Evolutionary conservation across 1,140 invertebrate species (phyloP).

Genomic region (Lepidurus packardi): DNA sequence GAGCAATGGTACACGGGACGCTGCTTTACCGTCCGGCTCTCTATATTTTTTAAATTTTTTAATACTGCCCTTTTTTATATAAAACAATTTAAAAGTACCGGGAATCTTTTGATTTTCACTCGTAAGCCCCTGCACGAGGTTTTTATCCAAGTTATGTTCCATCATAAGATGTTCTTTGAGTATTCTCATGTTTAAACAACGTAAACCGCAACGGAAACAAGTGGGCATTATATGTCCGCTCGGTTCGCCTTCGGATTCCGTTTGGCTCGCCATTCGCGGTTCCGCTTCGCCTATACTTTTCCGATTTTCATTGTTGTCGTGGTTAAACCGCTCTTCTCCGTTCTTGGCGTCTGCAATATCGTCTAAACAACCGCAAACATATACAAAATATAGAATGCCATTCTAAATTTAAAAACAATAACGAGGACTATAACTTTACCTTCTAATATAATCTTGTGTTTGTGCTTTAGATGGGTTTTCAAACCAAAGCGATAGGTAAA

Average conservation of each 20-base stretch:
- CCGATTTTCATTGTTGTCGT: background rate
- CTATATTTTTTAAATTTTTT: background rate
- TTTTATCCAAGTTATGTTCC: background rate
- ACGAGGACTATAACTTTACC: background rate
- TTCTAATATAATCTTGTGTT: background rate
- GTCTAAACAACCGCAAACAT: background rate
- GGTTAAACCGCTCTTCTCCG: background rate
- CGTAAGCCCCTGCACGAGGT: background rate
- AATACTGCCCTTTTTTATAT: background rate
- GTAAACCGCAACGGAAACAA: background rate
- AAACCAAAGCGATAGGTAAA: background rate
- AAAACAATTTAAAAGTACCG: background rate
- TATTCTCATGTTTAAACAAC: background rate
- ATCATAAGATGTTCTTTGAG: constrained; percentile 11
- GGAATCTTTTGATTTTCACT: background rate
- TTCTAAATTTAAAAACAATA: background rate
- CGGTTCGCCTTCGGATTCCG: background rate
- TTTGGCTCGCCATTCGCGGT: background rate
- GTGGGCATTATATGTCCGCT: background rate
- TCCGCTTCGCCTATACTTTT: background rate
- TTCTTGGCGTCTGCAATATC: background rate
- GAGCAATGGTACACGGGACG: background rate
- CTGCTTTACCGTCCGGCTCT: background rate
- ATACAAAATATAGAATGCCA: background rate
- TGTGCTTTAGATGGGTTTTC: background rate